Evolutionary conservation across 2,797 vertebrate species (phyloP).

Genomic region (Crypturellus tataupa): DNA sequence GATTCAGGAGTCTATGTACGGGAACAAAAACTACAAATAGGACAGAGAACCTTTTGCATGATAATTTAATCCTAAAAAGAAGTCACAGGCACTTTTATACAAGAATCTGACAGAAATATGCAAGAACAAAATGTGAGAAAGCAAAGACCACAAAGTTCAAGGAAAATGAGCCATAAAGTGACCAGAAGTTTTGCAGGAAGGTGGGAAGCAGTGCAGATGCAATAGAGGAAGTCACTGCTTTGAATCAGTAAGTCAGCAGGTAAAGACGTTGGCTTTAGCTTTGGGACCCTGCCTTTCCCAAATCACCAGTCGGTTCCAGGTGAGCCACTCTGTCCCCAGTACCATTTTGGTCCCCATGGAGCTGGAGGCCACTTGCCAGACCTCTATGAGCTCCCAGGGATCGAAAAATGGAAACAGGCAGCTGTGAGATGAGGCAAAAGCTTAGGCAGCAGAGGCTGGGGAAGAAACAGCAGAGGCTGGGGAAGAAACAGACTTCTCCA

Average conservation of each 20-base stretch:
- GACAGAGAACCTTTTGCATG: neutral
- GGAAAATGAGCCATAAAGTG: neutral
- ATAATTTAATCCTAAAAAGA: neutral
- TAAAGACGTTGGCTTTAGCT: neutral
- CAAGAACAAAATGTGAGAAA: neutral
- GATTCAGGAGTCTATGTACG: no score
- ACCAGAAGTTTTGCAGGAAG: rapidly evolving
- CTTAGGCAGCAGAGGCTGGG: neutral
- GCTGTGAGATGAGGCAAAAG: neutral
- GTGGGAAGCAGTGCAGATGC: neutral
- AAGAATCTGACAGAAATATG: neutral
- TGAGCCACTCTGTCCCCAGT: neutral
- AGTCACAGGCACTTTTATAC: neutral
- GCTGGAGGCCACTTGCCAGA: neutral
- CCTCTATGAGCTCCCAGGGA: neutral
- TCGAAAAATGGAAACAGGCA: neutral
- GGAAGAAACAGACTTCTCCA: neutral
- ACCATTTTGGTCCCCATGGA: neutral
- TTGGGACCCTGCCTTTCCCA: neutral
- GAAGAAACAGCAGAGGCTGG: neutral
- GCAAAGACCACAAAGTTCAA: neutral
- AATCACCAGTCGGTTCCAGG: neutral
- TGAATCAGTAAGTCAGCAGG: neutral
- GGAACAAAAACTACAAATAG: neutral
- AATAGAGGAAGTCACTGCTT: neutral